Conservation (phyloP, 1,140 invertebrate genomes). For the Dryas iulia region DNA sequence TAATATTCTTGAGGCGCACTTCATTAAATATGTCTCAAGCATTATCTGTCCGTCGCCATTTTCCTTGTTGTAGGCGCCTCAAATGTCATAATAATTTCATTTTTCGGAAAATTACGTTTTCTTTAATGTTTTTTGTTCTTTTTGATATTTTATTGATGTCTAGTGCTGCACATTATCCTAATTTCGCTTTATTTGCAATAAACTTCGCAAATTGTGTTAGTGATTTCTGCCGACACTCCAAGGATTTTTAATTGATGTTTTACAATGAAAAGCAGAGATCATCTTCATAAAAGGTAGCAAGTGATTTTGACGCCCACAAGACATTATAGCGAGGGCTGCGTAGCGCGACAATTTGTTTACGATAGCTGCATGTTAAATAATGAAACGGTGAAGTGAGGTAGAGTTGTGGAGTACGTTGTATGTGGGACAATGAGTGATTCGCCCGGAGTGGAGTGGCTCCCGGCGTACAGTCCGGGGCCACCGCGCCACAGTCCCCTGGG, state of each 20-base stretch:
- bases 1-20: conserved; percentile 4
- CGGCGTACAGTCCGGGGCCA: conserved; percentile 72
- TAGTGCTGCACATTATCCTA: conserved; percentile 31
- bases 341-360: conserved; percentile 25
- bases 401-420: conserved; percentile 46
- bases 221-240: conserved; percentile 60
- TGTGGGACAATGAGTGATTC: conserved; percentile 75
- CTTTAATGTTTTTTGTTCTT: conserved; percentile 66
- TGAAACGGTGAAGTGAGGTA: conserved; percentile 41
- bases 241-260: conserved; percentile 71
- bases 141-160: conserved; percentile 46
- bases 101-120: conserved; percentile 66
- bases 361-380: conserved; percentile 6
- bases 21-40: conserved; percentile 1
- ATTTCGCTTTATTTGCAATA: conserved; percentile 41
- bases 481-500: conserved; percentile 74
- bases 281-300: conserved; percentile 72
- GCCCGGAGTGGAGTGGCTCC: conserved; percentile 75
- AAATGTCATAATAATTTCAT: conserved; percentile 80
- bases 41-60: conserved; percentile 65
- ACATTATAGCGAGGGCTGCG: conserved; percentile 37
- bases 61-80: conserved; percentile 79
- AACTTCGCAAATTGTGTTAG: conserved; percentile 38
- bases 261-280: conserved; percentile 67
- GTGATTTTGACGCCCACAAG: conserved; percentile 60